Conservation (phyloP, 2,888 invertebrate species). For the Ophioninae sp. region DNA sequence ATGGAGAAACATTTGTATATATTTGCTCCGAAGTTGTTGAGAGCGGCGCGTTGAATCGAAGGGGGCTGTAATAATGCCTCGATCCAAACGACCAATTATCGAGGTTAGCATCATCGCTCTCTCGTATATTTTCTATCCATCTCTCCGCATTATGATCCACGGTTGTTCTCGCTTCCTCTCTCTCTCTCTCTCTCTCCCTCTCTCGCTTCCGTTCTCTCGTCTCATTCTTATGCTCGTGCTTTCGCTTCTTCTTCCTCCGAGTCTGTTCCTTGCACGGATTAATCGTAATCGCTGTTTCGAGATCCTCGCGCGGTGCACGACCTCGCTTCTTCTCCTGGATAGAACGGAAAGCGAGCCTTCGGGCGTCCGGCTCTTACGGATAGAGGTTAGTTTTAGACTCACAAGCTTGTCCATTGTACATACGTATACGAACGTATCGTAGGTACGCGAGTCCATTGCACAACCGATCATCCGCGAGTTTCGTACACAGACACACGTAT, state of each 20-base stretch:
- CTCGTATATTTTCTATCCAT: slow-evolving; percentile 60
- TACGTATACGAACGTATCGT: too few species aligned
- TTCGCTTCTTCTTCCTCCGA: slow-evolving; percentile 58
- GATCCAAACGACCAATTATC: slow-evolving; percentile 76
- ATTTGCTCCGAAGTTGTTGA: slow-evolving; percentile 16
- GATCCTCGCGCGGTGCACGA: slow-evolving; percentile 61
- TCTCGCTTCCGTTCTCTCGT: not conserved
- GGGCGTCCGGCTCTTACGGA: slow-evolving; percentile 56
- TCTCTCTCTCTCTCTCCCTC: slow-evolving; percentile 10
- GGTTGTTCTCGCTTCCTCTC: slow-evolving; percentile 61
- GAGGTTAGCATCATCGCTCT: slow-evolving; percentile 74
- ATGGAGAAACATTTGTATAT: not conserved
- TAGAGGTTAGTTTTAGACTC: slow-evolving; percentile 53
- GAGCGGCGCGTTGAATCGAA: slow-evolving; percentile 26
- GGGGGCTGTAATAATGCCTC: slow-evolving; percentile 34
- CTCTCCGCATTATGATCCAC: slow-evolving; percentile 64
- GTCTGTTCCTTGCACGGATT: slow-evolving; percentile 58
- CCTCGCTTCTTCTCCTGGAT: slow-evolving; percentile 45
- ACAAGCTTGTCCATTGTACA: slow-evolving; percentile 26
- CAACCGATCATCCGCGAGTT: slow-evolving; percentile 39
- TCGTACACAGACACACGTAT: slow-evolving; percentile 11
- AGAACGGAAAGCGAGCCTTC: slow-evolving; percentile 62
- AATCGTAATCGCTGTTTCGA: slow-evolving; percentile 64
- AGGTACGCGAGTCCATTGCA: slow-evolving; percentile 10
- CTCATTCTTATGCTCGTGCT: slow-evolving; percentile 22